These are phyloP conservation scores for Rhynchomys soricoides DNA, from an alignment of 2,113 vertebrate species.

Conservation along the genomic window DNA sequence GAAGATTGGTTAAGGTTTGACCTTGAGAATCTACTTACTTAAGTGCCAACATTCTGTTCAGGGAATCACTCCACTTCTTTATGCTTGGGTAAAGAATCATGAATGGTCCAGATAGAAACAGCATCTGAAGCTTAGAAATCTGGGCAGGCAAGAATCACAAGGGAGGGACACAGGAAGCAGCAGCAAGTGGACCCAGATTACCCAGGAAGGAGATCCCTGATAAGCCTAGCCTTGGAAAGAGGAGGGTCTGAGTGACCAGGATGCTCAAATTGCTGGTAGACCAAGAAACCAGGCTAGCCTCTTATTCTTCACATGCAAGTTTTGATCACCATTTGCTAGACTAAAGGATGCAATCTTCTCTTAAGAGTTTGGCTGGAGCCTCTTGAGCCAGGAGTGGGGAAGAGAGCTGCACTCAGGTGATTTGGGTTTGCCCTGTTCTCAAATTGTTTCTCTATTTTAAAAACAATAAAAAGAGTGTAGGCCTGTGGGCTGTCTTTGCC, in stretches of 20 bases:
- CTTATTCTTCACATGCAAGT: no score
- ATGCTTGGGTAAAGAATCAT: not conserved
- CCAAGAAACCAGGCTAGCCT: not conserved
- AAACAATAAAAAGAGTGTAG: not conserved
- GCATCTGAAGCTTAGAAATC: no score
- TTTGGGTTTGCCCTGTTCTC: not conserved
- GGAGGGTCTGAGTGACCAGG: rapidly evolving
- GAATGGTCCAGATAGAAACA: not conserved
- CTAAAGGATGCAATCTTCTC: not conserved
- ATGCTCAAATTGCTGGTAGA: not conserved
- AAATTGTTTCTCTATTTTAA: not conserved
- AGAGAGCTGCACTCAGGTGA: not conserved
- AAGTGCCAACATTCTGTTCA: not conserved
- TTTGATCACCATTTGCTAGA: not conserved
- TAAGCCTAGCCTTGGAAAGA: not conserved
- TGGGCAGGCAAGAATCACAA: not conserved
- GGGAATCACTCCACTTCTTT: not conserved
- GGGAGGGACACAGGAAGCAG: not conserved
- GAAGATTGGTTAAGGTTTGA: not conserved
- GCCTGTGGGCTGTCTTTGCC: not conserved
- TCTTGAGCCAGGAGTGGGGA: not conserved
- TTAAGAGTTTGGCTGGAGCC: not conserved
- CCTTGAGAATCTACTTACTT: no score
- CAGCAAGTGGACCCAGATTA: not conserved
- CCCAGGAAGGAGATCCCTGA: not conserved